phyloP scores from a whole-genome alignment of 2,797 vertebrate species.

The Ciconia nigra region DNA sequence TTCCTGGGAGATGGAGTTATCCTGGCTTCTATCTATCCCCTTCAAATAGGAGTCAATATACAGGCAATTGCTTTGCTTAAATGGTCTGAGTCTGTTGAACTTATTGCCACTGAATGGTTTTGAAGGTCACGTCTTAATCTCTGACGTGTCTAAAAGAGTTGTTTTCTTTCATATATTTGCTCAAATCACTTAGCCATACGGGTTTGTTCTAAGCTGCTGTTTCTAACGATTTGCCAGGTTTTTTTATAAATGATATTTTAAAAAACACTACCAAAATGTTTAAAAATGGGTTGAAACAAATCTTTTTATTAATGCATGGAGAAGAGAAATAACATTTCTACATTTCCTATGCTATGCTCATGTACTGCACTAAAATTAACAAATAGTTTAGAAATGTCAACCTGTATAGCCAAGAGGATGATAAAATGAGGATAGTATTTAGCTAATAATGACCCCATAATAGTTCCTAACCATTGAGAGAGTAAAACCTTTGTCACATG shows the following conservation, averaged over 20 bases:
- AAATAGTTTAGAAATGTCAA: neutral
- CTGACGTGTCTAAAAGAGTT: neutral
- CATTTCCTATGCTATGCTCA: neutral
- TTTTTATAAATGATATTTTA: neutral
- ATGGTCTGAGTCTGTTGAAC: neutral
- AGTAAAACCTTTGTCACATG: neutral
- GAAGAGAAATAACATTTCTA: neutral
- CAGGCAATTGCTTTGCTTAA: neutral
- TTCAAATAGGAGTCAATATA: neutral
- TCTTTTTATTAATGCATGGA: neutral
- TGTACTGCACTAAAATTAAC: neutral
- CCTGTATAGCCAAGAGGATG: neutral
- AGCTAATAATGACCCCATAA: neutral
- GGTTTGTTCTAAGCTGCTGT: neutral
- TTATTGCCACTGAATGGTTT: neutral
- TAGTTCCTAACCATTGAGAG: neutral
- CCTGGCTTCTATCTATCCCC: neutral
- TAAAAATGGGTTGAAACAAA: conserved; percentile 12
- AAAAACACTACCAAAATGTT: neutral
- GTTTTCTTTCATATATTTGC: neutral
- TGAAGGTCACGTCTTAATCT: neutral
- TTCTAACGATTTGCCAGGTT: neutral
- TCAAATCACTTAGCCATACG: neutral
- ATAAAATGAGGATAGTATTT: conserved; percentile 13
- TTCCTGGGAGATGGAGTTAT: neutral